Conservation (phyloP, 1,140 invertebrate genomes). For the Zaprionus gabonicus region DNA sequence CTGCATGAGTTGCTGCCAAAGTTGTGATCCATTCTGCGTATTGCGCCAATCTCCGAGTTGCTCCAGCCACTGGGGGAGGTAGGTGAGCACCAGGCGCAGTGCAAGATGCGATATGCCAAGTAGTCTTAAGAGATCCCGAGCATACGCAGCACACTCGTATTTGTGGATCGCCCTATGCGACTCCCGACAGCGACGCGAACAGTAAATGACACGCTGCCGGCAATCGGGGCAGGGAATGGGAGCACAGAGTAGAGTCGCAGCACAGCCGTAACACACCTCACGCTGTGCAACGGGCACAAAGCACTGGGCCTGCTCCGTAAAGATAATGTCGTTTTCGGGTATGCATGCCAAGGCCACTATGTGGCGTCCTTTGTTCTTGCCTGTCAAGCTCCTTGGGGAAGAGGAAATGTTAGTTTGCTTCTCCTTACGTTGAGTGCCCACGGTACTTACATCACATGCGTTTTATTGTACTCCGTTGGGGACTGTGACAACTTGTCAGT, state of each 20-base stretch:
- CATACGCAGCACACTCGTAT: conserved; percentile 62
- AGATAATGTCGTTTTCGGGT: conserved; percentile 42
- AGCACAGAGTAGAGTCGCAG: conserved; percentile 53
- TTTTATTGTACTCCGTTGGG: not conserved
- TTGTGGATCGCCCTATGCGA: conserved; percentile 44
- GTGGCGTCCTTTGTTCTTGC: conserved; percentile 39
- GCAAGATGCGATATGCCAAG: conserved; percentile 69
- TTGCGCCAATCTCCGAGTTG: conserved; percentile 10
- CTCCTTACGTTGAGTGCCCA: not conserved
- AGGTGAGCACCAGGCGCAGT: conserved; percentile 52
- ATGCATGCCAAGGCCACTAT: conserved; percentile 56
- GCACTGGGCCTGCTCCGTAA: conserved; percentile 53
- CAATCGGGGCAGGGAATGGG: conserved; percentile 69
- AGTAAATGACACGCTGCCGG: conserved; percentile 66
- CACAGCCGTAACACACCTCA: conserved; percentile 71
- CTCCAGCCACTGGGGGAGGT: conserved; percentile 43
- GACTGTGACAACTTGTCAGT: not conserved
- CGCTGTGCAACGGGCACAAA: conserved; percentile 62
- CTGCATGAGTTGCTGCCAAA: conserved; percentile 50
- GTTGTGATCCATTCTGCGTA: not conserved
- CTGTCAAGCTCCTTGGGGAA: conserved; percentile 17
- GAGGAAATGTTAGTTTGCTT: not conserved
- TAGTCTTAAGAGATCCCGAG: conserved; percentile 40
- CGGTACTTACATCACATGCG: conserved; percentile 52
- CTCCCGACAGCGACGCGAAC: conserved; percentile 60